Conservation (phyloP, 2,797 vertebrate species). For the Orientallactaga sibirica region DNA sequence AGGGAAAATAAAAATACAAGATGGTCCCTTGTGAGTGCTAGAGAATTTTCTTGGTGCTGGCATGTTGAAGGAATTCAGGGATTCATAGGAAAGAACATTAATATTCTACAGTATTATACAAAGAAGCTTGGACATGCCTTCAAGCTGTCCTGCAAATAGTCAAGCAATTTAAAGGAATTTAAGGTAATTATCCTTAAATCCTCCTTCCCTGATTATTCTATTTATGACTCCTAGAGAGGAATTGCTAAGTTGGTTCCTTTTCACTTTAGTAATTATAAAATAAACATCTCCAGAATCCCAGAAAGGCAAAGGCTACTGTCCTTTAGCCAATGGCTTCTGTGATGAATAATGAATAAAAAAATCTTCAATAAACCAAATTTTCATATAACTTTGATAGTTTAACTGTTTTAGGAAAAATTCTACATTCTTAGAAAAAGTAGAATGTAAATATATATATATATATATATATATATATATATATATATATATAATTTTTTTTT, state of each 20-base stretch:
- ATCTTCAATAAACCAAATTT: constrained; percentile 40
- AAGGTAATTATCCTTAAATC: constrained; percentile 65
- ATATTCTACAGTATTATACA: constrained; percentile 54
- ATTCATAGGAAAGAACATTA: constrained; percentile 48
- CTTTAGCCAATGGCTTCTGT: constrained; percentile 51
- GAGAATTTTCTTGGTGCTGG: constrained; percentile 8
- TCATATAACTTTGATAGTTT: constrained; percentile 60
- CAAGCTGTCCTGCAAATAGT: constrained; percentile 51
- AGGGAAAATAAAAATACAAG: constrained; percentile 32
- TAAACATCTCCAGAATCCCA: constrained; percentile 38
- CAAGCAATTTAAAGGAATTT: constrained; percentile 64
- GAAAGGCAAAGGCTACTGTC: constrained; percentile 48
- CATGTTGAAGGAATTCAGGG: constrained; percentile 27
- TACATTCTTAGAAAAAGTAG: constrained; percentile 42
- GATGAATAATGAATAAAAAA: constrained; percentile 49
- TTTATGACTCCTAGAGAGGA: constrained; percentile 48
- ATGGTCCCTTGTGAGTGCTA: constrained; percentile 45
- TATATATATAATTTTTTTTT: no score
- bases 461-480: no score
- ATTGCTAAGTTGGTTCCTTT: constrained; percentile 37
- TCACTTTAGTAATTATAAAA: constrained; percentile 59
- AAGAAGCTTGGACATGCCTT: constrained; percentile 53
- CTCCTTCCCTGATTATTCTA: constrained; percentile 24
- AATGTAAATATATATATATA: no score
- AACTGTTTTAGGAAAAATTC: constrained; percentile 57